Conservation (phyloP, 2,797 vertebrate genomes). For the Cichlasoma orientale region DNA sequence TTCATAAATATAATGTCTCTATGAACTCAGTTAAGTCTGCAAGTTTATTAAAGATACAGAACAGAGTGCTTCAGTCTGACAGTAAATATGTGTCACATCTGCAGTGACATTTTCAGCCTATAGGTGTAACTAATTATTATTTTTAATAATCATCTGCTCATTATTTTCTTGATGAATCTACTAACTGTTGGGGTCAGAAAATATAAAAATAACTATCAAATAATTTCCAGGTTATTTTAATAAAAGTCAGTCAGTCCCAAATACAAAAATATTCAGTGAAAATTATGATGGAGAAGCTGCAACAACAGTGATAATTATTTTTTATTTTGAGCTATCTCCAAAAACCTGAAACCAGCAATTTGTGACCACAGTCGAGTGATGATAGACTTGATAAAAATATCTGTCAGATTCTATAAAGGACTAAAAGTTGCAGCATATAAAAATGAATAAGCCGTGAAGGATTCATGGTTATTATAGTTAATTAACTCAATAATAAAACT, state of each 20-base stretch:
- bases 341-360: fast-evolving
- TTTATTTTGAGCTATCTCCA: too few species aligned
- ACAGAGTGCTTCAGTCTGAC: background rate
- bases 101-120: background rate
- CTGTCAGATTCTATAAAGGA: background rate
- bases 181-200: too few species aligned
- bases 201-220: background rate
- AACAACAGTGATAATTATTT: background rate
- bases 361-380: background rate
- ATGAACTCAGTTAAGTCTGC: too few species aligned
- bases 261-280: fast-evolving
- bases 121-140: background rate
- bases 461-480: background rate
- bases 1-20: background rate
- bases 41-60: background rate
- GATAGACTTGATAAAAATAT: fast-evolving
- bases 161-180: too few species aligned
- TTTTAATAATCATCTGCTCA: background rate
- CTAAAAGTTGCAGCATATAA: background rate
- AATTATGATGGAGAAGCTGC: background rate
- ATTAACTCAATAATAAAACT: too few species aligned
- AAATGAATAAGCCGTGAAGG: background rate
- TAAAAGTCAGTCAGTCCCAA: background rate
- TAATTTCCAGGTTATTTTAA: background rate
- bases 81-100: background rate